Evolutionary conservation across 2,113 vertebrate species (phyloP), one percentile per base, ranked within the genome.

Genomic region (Hippoglossus stenolepis): DNA sequence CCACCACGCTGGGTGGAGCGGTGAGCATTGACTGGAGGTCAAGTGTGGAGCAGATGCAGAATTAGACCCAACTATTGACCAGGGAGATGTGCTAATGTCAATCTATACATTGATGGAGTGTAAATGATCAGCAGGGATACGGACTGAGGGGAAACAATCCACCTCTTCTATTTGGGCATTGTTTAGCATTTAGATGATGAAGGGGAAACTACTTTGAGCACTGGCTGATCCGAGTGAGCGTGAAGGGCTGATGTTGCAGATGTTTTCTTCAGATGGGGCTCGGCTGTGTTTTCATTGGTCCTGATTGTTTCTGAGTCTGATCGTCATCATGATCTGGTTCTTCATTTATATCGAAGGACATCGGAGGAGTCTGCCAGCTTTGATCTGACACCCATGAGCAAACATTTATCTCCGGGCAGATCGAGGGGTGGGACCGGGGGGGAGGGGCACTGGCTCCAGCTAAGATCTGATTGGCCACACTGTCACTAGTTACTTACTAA

Each of bases 101-200:
- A 77, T 85, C 69, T 65, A 66, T 82, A 61, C 61, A 80, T 58
- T 72, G 49, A 85, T 78, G 58, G 75, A 79, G 60, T 71, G 57
- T 26, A 49, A 80, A 66, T 53, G 59, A 45, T 82, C 75, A 21
- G 65, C n/a, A 8, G 80, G 53, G 38, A 57, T 85, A 84, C 61
- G 84, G 75, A 87, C 35, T 71, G 64, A 58, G 72, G 74, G 60
- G 61, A 82, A 65, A 72, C 40, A 69, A 73, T 58, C 57, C 20
- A 5, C 40, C 57, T 77, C 56, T 35, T 60, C 28, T 70, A 65
- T 38, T 10, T 40, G 31, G 15, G 20, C 31, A 49, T 76, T 53
- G 24, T 84, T 85, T 74, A 70, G 31, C 54, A 38, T 17, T 66
- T 59, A 21, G 40, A 38, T 73, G 31, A 70, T 75, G 35, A 69